These are phyloP conservation scores for Lasioglossum lativentre DNA, from an alignment of 2,888 invertebrate species.

Conservation along the genomic window DNA sequence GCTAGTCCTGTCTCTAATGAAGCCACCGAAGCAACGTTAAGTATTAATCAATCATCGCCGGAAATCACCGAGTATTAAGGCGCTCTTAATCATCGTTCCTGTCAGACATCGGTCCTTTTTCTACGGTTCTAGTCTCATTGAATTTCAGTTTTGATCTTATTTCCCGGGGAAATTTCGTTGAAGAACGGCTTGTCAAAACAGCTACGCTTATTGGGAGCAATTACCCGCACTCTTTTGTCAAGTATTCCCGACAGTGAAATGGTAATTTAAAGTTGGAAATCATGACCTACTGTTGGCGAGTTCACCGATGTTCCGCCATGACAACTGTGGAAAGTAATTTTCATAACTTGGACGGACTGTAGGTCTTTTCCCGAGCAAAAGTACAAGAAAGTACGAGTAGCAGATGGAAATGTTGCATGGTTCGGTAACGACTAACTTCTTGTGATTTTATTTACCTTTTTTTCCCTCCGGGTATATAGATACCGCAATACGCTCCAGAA, in stretches of 20 bases:
- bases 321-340: constrained; percentile 40
- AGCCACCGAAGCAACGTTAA: neutral
- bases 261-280: constrained; percentile 64
- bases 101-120: neutral
- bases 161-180: neutral
- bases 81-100: neutral
- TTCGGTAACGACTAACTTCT: constrained; percentile 17
- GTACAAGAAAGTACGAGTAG: constrained; percentile 24
- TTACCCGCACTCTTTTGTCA: neutral
- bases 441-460: constrained; percentile 1
- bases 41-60: neutral
- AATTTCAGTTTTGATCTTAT: neutral
- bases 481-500: neutral
- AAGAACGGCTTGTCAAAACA: neutral
- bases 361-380: constrained; percentile 16
- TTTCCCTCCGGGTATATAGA: neutral
- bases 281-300: constrained; percentile 60
- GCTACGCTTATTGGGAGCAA: constrained; percentile 19
- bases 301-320: constrained; percentile 66
- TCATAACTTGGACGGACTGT: constrained; percentile 13
- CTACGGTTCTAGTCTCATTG: neutral
- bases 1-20: neutral
- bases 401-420: constrained; percentile 25
- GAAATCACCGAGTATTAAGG: neutral
- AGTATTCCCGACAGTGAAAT: constrained; percentile 50